Conservation (phyloP, 2,888 invertebrate species). For the Agrilus mali region DNA sequence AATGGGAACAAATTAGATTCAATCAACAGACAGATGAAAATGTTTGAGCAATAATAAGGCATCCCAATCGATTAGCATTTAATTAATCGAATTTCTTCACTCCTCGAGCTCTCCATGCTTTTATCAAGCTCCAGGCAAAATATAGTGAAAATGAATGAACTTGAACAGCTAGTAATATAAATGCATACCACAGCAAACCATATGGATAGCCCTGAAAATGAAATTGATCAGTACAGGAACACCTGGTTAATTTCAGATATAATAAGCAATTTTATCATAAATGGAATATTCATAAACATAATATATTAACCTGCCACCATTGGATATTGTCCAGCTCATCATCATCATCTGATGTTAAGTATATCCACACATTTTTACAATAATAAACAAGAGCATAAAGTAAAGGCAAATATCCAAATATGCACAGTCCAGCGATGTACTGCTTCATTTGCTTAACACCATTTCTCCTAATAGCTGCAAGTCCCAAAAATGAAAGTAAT, state of each 20-base stretch:
- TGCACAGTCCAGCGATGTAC: constrained; percentile 66
- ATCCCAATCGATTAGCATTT: constrained; percentile 19
- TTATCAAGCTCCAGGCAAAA: constrained; percentile 70
- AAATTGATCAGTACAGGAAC: neutral
- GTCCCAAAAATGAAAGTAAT: constrained; percentile 69
- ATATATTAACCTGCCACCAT: constrained; percentile 61
- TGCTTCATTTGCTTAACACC: constrained; percentile 61
- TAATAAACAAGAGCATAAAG: constrained; percentile 73
- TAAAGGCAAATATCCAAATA: constrained; percentile 72
- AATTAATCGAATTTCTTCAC: constrained; percentile 60
- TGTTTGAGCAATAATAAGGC: no score
- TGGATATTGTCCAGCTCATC: constrained; percentile 46
- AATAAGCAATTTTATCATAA: neutral
- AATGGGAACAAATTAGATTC: no score
- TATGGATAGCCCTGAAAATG: constrained; percentile 71
- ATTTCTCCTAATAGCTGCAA: constrained; percentile 78
- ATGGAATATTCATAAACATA: constrained; percentile 7
- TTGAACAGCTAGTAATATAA: constrained; percentile 75
- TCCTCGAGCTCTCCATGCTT: constrained; percentile 72
- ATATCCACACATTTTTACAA: constrained; percentile 72
- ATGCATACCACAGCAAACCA: constrained; percentile 85
- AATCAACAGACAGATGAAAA: no score
- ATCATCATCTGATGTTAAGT: constrained; percentile 54
- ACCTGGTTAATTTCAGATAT: neutral
- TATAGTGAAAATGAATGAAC: constrained; percentile 77